Conservation (phyloP, 1,140 invertebrate species). For the Andricus grossulariae region DNA sequence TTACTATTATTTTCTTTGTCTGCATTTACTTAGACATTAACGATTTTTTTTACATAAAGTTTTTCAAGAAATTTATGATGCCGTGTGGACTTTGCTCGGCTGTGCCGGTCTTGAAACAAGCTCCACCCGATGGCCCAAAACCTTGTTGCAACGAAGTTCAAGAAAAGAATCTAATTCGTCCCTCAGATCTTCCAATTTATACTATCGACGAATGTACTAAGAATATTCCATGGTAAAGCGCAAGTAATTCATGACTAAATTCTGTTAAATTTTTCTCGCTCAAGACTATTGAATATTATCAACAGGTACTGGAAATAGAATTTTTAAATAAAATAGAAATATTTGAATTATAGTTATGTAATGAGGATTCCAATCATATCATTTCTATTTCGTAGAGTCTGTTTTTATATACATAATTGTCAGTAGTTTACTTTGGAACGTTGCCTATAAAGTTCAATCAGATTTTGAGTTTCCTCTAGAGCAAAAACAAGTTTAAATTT, state of each 20-base stretch:
- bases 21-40: too few species aligned
- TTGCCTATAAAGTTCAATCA: too few species aligned
- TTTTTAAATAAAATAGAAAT: neutral
- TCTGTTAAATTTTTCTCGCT: neutral
- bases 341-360: too few species aligned
- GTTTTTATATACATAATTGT: too few species aligned
- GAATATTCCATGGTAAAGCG: constrained; percentile 67
- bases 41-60: constrained; percentile 55
- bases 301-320: neutral
- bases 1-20: too few species aligned
- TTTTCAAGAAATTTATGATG: constrained; percentile 72
- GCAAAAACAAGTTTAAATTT: too few species aligned
- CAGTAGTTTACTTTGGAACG: too few species aligned
- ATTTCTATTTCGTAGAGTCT: too few species aligned
- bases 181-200: constrained; percentile 71
- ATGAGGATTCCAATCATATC: too few species aligned
- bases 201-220: constrained; percentile 57
- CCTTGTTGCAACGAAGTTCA: constrained; percentile 44
- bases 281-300: neutral
- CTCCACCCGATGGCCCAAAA: constrained; percentile 43
- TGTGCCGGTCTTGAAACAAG: constrained; percentile 59
- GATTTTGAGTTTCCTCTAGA: too few species aligned
- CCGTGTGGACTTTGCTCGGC: constrained; percentile 71
- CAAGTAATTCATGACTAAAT: constrained; percentile 63
- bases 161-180: constrained; percentile 61